Percentiles rank a stretch among this genome's conserved stretches.
phyloP scores from a whole-genome alignment of 2,888 invertebrate species.

The Physocephala rufipes region DNA sequence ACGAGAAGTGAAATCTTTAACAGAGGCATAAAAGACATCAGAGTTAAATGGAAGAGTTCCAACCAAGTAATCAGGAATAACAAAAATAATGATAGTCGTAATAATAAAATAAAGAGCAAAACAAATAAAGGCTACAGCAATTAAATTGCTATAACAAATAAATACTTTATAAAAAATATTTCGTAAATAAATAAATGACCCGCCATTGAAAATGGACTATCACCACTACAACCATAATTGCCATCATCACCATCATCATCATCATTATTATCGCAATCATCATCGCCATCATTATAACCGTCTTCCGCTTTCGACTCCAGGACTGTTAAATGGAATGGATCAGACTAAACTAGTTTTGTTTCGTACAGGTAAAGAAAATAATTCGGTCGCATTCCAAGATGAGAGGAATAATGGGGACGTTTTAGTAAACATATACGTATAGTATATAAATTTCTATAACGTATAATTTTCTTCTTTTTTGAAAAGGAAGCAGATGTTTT shows the following conservation, averaged over 20 bases:
- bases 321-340: not conserved
- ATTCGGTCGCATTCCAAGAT: not conserved
- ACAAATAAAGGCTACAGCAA: not conserved
- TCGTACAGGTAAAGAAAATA: not conserved
- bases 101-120: not conserved
- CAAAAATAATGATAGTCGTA: too few species aligned
- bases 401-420: too few species aligned
- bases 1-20: not conserved
- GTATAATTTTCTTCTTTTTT: not conserved
- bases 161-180: slow-evolving; percentile 27
- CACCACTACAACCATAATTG: not conserved
- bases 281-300: not conserved
- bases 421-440: too few species aligned
- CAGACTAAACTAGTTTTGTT: not conserved
- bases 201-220: not conserved
- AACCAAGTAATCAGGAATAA: slow-evolving; percentile 28
- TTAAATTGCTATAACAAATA: slow-evolving; percentile 19
- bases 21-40: not conserved
- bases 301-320: not conserved
- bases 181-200: slow-evolving; percentile 18
- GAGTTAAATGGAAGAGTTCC: not conserved
- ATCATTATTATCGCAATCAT: not conserved
- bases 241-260: not conserved
- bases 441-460: too few species aligned
- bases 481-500: slow-evolving; percentile 31